phyloP scores from a whole-genome alignment of 2,888 invertebrate species.

The Leistus spinibarbis region DNA sequence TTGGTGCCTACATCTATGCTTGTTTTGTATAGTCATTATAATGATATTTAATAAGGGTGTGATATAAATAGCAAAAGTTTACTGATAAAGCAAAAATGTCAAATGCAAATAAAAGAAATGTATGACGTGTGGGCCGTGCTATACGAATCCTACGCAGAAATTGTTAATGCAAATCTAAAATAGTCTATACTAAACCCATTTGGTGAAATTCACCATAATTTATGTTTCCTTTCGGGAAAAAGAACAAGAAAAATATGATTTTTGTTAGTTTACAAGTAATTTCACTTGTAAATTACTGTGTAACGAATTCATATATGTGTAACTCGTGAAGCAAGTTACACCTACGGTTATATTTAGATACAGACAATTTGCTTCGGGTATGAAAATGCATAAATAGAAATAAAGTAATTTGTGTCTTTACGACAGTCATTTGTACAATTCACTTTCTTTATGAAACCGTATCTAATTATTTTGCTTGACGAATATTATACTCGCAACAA shows the following conservation, averaged over 20 bases:
- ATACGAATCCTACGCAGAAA: slow-evolving; percentile 14
- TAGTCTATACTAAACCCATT: slow-evolving; percentile 6
- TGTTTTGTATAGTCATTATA: background rate
- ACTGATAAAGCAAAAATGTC: background rate
- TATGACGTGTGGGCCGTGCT: slow-evolving; percentile 5
- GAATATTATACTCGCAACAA: no score
- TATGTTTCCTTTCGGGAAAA: slow-evolving; percentile 17
- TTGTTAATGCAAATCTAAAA: slow-evolving; percentile 19
- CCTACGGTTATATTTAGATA: background rate
- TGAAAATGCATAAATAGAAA: background rate
- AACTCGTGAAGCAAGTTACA: background rate
- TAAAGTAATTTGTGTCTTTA: background rate
- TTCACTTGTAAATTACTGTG: slow-evolving; percentile 15
- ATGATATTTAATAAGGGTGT: background rate
- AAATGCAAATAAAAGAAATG: background rate
- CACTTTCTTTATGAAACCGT: background rate
- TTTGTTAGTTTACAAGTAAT: slow-evolving; percentile 11
- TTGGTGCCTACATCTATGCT: no score
- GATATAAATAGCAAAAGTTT: background rate
- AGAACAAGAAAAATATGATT: background rate
- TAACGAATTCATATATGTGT: background rate
- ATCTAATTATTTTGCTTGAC: background rate
- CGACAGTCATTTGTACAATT: background rate
- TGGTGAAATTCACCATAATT: slow-evolving; percentile 16
- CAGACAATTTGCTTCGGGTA: background rate